A percentile compares a stretch with the other conserved stretches of the same genome.
phyloP scores from a whole-genome alignment of 2,113 vertebrate genomes.

The Aix galericulata region DNA sequence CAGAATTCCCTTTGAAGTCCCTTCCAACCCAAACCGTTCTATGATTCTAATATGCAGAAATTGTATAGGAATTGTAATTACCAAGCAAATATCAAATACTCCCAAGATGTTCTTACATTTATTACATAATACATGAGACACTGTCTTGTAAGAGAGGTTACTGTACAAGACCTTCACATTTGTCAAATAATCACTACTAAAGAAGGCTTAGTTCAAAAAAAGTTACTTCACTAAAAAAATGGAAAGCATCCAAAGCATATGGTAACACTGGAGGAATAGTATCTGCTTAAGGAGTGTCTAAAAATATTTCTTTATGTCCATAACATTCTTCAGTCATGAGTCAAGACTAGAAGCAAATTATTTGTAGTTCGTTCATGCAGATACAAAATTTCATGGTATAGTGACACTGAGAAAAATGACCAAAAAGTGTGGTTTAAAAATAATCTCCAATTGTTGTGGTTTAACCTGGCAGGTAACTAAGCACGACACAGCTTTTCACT shows the following conservation, averaged over 20 bases:
- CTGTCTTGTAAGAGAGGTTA: background rate
- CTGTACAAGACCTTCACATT: background rate
- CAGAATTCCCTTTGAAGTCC: no score
- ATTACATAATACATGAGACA: background rate
- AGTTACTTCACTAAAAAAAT: background rate
- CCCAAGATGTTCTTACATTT: no score
- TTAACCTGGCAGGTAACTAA: background rate
- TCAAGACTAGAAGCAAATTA: background rate
- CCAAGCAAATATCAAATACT: background rate
- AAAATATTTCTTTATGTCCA: background rate
- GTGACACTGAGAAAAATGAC: background rate
- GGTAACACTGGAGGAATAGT: background rate
- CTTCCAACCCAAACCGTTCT: no score
- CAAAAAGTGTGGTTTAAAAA: background rate
- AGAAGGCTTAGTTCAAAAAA: background rate
- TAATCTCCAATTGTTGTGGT: background rate
- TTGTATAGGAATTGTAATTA: background rate
- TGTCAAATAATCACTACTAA: background rate
- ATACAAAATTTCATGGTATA: no score
- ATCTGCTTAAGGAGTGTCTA: background rate
- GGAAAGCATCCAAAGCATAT: background rate
- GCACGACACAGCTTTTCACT: background rate
- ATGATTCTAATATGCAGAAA: background rate
- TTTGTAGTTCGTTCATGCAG: background rate
- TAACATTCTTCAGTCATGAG: background rate